phyloP scores from a whole-genome alignment of 2,797 vertebrate genomes.

The Tachyglossus aculeatus region DNA sequence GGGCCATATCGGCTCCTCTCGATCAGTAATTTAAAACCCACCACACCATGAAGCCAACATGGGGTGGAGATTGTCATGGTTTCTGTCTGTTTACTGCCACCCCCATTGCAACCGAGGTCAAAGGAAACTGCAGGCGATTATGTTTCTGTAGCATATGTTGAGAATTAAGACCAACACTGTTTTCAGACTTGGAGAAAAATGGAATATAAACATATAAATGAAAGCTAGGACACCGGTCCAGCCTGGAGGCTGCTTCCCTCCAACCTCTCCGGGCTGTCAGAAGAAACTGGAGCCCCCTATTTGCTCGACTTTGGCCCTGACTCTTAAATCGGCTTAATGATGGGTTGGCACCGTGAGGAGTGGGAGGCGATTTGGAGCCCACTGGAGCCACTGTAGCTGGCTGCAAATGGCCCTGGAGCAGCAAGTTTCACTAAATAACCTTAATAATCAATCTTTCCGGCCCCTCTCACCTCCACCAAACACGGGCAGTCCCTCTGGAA shows the following conservation, averaged over 20 bases:
- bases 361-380: not conserved
- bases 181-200: not conserved
- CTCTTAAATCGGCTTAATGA: not conserved
- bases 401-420: not conserved
- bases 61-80: not conserved
- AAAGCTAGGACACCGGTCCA: not conserved
- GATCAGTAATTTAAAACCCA: too few relatives aligned
- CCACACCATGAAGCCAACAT: too few relatives aligned
- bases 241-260: too few relatives aligned
- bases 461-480: not conserved
- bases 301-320: not conserved
- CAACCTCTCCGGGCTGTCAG: not conserved
- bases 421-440: not conserved
- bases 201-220: not conserved
- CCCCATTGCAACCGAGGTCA: not conserved
- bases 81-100: not conserved
- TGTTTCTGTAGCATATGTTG: not conserved
- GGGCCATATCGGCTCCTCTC: too few relatives aligned
- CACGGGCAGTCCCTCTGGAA: not conserved
- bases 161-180: not conserved
- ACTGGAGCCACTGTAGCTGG: not conserved
- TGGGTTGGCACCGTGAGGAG: too few relatives aligned
- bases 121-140: not conserved
- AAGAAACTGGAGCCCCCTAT: not conserved
- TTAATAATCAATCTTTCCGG: not conserved